Evolutionary conservation across 2,797 vertebrate species (phyloP).

Genomic region (Cossypha heuglini): DNA sequence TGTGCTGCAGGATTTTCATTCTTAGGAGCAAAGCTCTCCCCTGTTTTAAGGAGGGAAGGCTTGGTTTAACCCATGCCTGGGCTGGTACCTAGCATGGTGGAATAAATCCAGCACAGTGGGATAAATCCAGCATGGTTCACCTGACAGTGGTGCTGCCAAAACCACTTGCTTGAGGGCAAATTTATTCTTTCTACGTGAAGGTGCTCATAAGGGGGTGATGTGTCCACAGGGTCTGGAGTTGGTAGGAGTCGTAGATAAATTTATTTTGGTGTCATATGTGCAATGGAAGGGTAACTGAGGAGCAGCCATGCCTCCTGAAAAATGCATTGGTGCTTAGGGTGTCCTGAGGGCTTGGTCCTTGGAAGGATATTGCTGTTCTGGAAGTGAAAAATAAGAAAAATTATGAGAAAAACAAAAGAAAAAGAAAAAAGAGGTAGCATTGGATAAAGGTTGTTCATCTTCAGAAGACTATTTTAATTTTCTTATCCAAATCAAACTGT

Average conservation of each 20-base stretch:
- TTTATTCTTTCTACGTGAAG: neutral
- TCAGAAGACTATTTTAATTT: neutral
- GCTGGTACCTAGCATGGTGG: neutral
- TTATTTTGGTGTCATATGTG: accelerated
- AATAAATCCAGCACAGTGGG: neutral
- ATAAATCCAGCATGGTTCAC: accelerated
- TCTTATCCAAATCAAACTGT: constrained; percentile 7
- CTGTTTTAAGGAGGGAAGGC: neutral
- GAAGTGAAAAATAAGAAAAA: neutral
- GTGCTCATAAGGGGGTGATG: neutral
- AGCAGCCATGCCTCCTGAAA: neutral
- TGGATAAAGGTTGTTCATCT: neutral
- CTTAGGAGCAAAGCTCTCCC: neutral
- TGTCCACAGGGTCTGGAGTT: neutral
- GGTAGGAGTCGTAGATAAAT: neutral
- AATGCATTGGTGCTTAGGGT: accelerated
- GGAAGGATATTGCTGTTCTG: neutral
- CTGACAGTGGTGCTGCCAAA: accelerated
- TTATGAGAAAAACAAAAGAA: accelerated
- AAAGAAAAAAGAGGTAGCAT: no score
- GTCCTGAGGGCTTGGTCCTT: neutral
- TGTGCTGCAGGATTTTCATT: neutral
- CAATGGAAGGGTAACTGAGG: neutral
- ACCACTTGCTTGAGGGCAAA: accelerated
- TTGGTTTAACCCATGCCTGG: neutral